These are phyloP conservation scores for Spatulosminthurus flaviceps DNA, from an alignment of 2,888 invertebrate genomes.

Conservation along the genomic window DNA sequence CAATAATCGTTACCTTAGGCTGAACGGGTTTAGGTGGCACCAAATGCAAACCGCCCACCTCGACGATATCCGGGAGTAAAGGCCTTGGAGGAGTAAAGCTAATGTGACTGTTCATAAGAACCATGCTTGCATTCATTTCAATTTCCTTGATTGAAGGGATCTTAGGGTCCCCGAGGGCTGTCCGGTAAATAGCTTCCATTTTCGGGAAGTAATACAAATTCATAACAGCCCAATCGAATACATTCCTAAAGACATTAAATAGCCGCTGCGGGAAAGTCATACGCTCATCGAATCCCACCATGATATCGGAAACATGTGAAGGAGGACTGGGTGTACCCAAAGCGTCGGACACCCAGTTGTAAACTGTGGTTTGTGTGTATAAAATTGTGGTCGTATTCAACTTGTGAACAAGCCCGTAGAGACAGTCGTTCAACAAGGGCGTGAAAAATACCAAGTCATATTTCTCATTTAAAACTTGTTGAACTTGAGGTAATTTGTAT, in stretches of 20 bases:
- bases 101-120: slow-evolving; percentile 82
- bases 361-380: neutral
- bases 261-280: neutral
- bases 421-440: slow-evolving; percentile 34
- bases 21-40: slow-evolving; percentile 76
- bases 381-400: slow-evolving; percentile 32
- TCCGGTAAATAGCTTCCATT: slow-evolving; percentile 33
- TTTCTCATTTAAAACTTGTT: neutral
- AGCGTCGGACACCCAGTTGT: neutral
- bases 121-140: slow-evolving; percentile 79
- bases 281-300: neutral
- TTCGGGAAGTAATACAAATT: neutral
- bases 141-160: slow-evolving; percentile 76
- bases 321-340: slow-evolving; percentile 14
- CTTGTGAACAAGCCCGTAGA: slow-evolving; percentile 28
- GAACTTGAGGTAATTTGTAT: neutral
- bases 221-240: no score
- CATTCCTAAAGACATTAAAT: neutral
- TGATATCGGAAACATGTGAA: neutral
- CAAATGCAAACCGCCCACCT: slow-evolving; percentile 82
- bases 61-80: slow-evolving; percentile 81
- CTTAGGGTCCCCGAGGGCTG: slow-evolving; percentile 71
- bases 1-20: neutral
- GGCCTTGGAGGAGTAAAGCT: slow-evolving; percentile 82
- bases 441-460: slow-evolving; percentile 22